Percentiles rank a stretch among this genome's conserved stretches.
phyloP scores from a whole-genome alignment of 2,113 vertebrate genomes.

The Edolisoma coerulescens region DNA sequence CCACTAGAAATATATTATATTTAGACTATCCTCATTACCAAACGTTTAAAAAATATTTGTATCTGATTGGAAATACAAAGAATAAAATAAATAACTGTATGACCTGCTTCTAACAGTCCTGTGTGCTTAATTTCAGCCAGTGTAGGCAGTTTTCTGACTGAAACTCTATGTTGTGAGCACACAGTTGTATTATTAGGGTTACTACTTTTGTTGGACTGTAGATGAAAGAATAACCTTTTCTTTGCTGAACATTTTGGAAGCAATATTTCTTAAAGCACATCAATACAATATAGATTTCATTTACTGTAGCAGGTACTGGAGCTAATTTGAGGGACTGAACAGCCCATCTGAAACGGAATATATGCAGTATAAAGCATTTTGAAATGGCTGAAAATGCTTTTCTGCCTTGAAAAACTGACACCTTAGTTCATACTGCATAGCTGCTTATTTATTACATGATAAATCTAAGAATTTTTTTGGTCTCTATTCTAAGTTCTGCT shows the following conservation, averaged over 20 bases:
- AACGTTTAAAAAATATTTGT: slow-evolving; percentile 23
- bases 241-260: neutral
- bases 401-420: neutral
- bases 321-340: neutral
- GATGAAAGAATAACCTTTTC: neutral
- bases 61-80: neutral
- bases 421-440: neutral
- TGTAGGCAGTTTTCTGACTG: neutral
- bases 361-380: neutral
- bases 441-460: neutral
- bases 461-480: neutral
- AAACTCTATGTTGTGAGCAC: neutral
- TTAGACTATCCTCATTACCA: slow-evolving; percentile 32
- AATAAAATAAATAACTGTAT: neutral
- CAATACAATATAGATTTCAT: neutral
- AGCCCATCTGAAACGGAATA: neutral
- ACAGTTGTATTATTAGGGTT: neutral
- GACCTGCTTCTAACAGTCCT: neutral
- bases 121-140: neutral
- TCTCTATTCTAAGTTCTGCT: neutral
- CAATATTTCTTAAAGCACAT: neutral
- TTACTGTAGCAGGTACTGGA: neutral
- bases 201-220: neutral
- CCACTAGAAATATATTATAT: slow-evolving; percentile 43
- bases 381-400: neutral